Evolutionary conservation across 2,113 vertebrate species (phyloP).

Genomic region (Brachirus orientalis): DNA sequence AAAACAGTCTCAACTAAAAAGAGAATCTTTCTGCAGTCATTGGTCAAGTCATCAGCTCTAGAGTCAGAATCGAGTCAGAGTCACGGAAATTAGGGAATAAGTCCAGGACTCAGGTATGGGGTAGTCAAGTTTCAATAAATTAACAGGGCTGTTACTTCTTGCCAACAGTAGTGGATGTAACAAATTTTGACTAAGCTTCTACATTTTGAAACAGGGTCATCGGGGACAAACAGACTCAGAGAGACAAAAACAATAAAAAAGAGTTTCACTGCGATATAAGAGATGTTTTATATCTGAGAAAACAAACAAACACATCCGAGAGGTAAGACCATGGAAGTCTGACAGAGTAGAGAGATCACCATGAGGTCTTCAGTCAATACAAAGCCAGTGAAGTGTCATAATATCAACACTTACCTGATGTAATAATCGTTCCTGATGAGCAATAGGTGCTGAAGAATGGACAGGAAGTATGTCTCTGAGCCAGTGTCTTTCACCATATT

Average conservation of each 20-base stretch:
- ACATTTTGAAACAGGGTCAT: not conserved
- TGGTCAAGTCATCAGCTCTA: too few species aligned
- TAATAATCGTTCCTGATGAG: conserved; percentile 98
- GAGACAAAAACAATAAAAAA: not conserved
- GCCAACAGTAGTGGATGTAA: not conserved
- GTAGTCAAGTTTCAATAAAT: too few species aligned
- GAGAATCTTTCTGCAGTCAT: too few species aligned
- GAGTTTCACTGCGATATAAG: not conserved
- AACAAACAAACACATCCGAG: not conserved
- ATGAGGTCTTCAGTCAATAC: conserved; percentile 13
- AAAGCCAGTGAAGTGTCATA: not conserved
- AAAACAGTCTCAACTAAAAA: too few species aligned
- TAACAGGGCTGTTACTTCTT: not conserved
- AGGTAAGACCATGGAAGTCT: not conserved
- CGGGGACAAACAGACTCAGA: not conserved
- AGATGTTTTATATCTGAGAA: not conserved
- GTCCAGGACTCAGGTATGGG: too few species aligned
- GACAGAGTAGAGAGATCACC: not conserved
- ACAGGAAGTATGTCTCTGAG: conserved; percentile 92
- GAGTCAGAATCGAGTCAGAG: too few species aligned
- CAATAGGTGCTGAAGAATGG: conserved; percentile 95
- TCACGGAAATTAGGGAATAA: too few species aligned
- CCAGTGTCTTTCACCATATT: conserved; percentile 96
- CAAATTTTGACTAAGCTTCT: too few species aligned
- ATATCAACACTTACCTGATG: conserved; percentile 85